These are phyloP conservation scores for Allobates femoralis DNA, from an alignment of 2,797 vertebrate species.

Conservation along the genomic window DNA sequence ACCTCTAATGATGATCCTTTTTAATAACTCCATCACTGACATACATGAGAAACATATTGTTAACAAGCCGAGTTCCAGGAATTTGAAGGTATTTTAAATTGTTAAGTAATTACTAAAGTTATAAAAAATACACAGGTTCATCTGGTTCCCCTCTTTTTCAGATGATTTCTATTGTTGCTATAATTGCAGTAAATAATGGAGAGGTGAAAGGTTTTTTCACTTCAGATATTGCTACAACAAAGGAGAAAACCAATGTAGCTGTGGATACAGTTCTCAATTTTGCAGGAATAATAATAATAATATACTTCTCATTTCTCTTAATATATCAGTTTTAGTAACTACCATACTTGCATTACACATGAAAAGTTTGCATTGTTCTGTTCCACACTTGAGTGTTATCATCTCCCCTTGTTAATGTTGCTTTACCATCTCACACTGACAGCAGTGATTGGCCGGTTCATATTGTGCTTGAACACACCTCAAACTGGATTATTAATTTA, in stretches of 20 bases:
- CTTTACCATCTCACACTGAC: no score
- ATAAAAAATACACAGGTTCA: background rate
- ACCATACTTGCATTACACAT: no score
- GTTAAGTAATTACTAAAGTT: background rate
- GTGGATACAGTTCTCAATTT: background rate
- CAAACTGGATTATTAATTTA: no score
- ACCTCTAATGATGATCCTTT: constrained; percentile 15
- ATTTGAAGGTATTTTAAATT: background rate
- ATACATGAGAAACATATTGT: constrained; percentile 1
- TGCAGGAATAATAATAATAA: background rate
- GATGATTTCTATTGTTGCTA: no score
- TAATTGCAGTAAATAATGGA: background rate
- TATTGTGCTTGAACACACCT: no score
- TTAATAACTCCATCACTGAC: background rate
- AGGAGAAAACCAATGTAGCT: background rate
- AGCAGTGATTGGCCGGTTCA: no score
- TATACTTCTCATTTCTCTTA: background rate
- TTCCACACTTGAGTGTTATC: no score
- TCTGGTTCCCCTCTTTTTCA: background rate
- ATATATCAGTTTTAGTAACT: no score
- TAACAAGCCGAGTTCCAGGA: background rate
- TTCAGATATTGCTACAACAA: background rate
- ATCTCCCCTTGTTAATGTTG: no score
- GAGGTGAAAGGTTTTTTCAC: background rate
- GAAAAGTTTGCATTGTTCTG: no score